phyloP scores from a whole-genome alignment of 1,140 invertebrate species.

The Solenopsis fugax region DNA sequence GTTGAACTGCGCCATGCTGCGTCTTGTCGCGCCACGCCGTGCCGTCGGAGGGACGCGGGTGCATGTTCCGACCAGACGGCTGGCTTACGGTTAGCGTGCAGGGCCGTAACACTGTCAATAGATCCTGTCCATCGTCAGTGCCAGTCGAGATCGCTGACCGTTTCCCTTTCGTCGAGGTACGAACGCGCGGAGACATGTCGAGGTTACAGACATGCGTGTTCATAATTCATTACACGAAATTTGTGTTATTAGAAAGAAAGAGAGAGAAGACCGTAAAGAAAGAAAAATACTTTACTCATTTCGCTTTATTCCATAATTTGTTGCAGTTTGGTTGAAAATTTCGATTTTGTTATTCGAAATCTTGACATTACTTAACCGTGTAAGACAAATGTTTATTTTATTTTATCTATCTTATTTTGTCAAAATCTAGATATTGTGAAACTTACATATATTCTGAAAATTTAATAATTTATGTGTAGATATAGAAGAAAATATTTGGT shows the following conservation, averaged over 20 bases:
- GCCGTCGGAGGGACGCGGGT: conserved; percentile 81
- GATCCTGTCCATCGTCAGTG: neutral
- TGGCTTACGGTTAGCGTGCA: conserved; percentile 81
- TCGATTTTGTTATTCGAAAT: neutral
- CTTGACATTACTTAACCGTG: neutral
- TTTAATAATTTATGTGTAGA: neutral
- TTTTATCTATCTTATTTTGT: neutral
- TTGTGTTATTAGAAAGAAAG: neutral
- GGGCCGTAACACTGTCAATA: conserved; percentile 73
- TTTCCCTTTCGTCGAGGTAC: neutral
- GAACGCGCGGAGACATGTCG: neutral
- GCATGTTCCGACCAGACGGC: conserved; percentile 83
- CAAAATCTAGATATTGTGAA: neutral
- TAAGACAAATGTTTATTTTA: neutral
- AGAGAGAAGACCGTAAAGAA: neutral
- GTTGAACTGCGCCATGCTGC: neutral
- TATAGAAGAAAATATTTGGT: neutral
- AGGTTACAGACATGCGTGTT: conserved; percentile 2
- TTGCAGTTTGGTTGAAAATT: conserved; percentile 34
- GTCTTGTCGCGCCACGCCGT: neutral
- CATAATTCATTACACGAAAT: conserved; percentile 1
- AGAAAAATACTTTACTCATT: neutral
- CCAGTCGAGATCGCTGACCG: neutral
- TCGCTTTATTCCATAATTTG: neutral
- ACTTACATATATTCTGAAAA: neutral